phyloP scores from a whole-genome alignment of 2,888 invertebrate genomes.

The Andrena marginata region DNA sequence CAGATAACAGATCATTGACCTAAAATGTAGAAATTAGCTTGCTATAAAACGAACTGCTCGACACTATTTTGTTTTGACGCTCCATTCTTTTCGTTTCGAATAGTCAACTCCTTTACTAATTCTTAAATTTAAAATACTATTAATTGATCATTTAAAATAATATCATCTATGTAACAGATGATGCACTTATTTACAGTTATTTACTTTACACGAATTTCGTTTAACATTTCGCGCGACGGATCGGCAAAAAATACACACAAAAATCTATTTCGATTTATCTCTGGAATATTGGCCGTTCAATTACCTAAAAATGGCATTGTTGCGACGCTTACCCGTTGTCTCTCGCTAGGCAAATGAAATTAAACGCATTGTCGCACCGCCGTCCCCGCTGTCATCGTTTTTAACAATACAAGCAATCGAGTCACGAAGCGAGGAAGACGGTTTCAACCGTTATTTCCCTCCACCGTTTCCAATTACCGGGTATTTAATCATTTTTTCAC shows the following conservation, averaged over 20 bases:
- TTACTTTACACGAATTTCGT: no score
- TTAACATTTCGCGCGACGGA: no score
- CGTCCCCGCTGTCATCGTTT: slow-evolving; percentile 7
- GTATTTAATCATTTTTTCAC: slow-evolving; percentile 41
- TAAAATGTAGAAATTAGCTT: no score
- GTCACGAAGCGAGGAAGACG: neutral
- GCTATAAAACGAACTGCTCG: no score
- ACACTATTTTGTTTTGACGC: no score
- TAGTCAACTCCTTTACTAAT: no score
- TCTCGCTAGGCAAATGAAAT: neutral
- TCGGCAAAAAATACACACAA: neutral
- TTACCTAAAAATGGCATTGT: neutral
- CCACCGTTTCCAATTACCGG: slow-evolving; percentile 24
- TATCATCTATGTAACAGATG: no score
- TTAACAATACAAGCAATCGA: slow-evolving; percentile 18
- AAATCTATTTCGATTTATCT: neutral
- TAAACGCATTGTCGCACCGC: neutral
- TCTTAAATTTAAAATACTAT: no score
- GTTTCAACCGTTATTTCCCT: slow-evolving; percentile 10
- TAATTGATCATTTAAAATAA: no score
- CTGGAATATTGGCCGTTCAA: neutral
- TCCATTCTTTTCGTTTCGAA: no score
- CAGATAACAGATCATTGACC: no score
- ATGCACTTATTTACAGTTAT: no score
- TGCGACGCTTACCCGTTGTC: neutral